Conservation (phyloP, 2,888 invertebrate species). For the Tethea ocularis region DNA sequence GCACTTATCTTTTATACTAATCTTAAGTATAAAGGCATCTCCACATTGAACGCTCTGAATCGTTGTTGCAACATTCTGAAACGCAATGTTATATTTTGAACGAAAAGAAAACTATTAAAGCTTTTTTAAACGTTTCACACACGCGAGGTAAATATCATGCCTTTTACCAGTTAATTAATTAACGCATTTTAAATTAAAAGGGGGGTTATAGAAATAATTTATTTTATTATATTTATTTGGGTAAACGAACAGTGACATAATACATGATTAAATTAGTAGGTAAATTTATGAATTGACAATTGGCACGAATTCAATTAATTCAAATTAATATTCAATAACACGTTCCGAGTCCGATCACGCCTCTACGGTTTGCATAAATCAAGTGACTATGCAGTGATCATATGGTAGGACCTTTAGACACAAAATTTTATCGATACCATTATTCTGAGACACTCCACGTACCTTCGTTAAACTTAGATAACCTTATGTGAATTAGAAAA, state of each 20-base stretch:
- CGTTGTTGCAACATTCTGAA: background rate
- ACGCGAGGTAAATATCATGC: too few relatives aligned
- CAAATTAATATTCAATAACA: background rate
- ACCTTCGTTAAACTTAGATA: constrained; percentile 12
- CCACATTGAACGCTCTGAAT: background rate
- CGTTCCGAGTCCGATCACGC: background rate
- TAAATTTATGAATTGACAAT: too few relatives aligned
- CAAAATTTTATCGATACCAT: constrained; percentile 8
- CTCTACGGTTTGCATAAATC: background rate
- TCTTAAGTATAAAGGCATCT: constrained; percentile 25
- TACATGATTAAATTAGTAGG: too few relatives aligned
- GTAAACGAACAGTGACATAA: too few relatives aligned
- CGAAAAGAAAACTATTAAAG: too few relatives aligned
- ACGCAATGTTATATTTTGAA: background rate
- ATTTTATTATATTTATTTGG: too few relatives aligned
- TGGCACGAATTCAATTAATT: background rate
- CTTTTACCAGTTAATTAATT: too few relatives aligned
- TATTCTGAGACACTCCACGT: background rate
- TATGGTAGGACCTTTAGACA: background rate
- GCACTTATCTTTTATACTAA: constrained; percentile 36
- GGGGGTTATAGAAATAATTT: too few relatives aligned
- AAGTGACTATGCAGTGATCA: background rate
- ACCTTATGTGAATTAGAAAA: constrained; percentile 10
- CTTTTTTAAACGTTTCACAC: too few relatives aligned
- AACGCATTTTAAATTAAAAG: too few relatives aligned